These are phyloP conservation scores for Agonopterix heracliana DNA, from an alignment of 2,888 invertebrate species.

Conservation along the genomic window DNA sequence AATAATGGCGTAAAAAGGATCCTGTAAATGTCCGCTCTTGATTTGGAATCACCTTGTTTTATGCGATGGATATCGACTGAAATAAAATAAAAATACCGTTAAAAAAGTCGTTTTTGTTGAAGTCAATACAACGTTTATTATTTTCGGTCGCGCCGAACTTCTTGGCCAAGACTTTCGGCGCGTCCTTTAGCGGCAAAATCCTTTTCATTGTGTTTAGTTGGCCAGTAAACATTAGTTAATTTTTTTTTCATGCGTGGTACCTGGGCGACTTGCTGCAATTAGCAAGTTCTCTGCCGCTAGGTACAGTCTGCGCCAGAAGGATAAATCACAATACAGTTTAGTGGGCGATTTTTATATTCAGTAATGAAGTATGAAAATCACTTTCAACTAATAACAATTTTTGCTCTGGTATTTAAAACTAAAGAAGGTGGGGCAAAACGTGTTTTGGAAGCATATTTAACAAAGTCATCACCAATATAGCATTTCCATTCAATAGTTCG, in stretches of 20 bases:
- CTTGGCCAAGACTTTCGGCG: too few relatives aligned
- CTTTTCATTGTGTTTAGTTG: not conserved
- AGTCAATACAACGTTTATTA: too few relatives aligned
- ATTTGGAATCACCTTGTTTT: too few relatives aligned
- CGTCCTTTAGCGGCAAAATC: not conserved
- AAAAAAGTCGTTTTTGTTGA: too few relatives aligned
- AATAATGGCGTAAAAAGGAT: too few relatives aligned
- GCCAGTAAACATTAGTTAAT: constrained; percentile 11
- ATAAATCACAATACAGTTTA: constrained; percentile 49
- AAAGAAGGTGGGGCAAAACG: constrained; percentile 6
- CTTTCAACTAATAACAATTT: constrained; percentile 60
- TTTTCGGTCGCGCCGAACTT: too few relatives aligned
- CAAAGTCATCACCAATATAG: too few relatives aligned
- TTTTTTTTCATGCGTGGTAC: constrained; percentile 39
- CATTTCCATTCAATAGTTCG: too few relatives aligned
- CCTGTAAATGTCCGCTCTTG: too few relatives aligned
- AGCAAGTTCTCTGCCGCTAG: constrained; percentile 70
- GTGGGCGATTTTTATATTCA: constrained; percentile 71
- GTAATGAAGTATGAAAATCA: constrained; percentile 62
- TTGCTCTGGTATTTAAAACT: constrained; percentile 38
- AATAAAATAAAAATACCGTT: too few relatives aligned
- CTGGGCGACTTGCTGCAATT: constrained; percentile 69
- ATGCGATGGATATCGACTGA: too few relatives aligned
- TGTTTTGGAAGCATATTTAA: not conserved
- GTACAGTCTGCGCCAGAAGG: constrained; percentile 54